Percentiles rank a stretch among this genome's conserved stretches.
Conservation (phyloP, 2,888 invertebrate species). For the Xanthia togata region DNA sequence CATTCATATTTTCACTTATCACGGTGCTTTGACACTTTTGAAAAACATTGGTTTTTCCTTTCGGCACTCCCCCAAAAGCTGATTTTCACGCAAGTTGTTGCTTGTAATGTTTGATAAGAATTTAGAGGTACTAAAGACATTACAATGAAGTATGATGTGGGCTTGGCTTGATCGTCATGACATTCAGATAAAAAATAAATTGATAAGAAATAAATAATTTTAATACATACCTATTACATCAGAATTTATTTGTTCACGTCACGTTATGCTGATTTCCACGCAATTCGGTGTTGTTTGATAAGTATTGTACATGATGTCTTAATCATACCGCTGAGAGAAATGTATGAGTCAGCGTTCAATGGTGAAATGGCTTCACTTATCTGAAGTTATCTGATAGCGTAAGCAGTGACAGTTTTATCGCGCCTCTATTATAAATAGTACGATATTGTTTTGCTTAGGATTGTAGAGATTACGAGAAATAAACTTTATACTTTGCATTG, state of each 20-base stretch:
- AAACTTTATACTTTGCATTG: constrained; percentile 11
- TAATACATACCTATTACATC: constrained; percentile 46
- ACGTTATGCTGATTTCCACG: constrained; percentile 53
- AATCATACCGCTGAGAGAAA: constrained; percentile 28
- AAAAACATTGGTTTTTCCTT: constrained; percentile 7
- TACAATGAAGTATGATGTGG: constrained; percentile 35
- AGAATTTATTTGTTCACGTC: constrained; percentile 44
- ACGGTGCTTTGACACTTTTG: not conserved
- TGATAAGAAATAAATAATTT: constrained; percentile 35
- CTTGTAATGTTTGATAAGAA: constrained; percentile 38
- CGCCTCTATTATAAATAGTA: constrained; percentile 39
- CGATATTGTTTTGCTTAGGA: constrained; percentile 19
- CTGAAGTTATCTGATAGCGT: constrained; percentile 21
- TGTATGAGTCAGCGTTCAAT: constrained; percentile 43
- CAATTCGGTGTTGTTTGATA: constrained; percentile 44
- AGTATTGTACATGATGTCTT: constrained; percentile 19
- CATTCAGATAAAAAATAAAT: constrained; percentile 32
- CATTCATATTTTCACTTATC: not conserved
- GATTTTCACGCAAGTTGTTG: constrained; percentile 47
- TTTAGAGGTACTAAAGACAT: constrained; percentile 5
- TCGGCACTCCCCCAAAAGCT: constrained; percentile 22
- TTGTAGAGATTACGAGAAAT: constrained; percentile 25
- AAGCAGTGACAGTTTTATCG: constrained; percentile 40
- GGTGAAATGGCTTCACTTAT: constrained; percentile 41
- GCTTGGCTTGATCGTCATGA: constrained; percentile 43